These are phyloP conservation scores for Calliscelio sp. DNA, from an alignment of 2,888 invertebrate species.

Conservation along the genomic window DNA sequence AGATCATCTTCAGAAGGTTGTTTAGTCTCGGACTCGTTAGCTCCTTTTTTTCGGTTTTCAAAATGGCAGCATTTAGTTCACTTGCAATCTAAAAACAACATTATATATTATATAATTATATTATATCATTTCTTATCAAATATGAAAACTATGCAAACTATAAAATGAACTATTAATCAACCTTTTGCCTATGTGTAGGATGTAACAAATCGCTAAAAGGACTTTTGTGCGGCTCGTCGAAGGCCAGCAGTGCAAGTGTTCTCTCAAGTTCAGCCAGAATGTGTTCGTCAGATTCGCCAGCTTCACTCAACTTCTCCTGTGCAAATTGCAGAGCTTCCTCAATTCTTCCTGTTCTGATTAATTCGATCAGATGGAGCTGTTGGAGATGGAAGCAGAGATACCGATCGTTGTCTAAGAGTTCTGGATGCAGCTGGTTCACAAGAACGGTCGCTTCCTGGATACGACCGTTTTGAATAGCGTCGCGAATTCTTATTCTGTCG, in stretches of 20 bases:
- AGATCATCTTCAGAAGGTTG: constrained; percentile 95
- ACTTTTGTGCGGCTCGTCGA: constrained; percentile 97
- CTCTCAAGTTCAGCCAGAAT: constrained; percentile 93
- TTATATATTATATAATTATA: constrained; percentile 5
- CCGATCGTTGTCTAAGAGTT: constrained; percentile 97
- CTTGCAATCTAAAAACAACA: constrained; percentile 92
- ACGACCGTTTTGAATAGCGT: constrained; percentile 96
- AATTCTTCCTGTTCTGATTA: constrained; percentile 93
- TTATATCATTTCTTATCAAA: neutral
- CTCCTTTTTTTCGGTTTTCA: constrained; percentile 97
- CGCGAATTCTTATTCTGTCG: constrained; percentile 96
- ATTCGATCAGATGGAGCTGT: constrained; percentile 96
- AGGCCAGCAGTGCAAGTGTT: constrained; percentile 97
- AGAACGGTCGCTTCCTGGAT: constrained; percentile 97
- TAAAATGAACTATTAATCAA: too few species aligned
- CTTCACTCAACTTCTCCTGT: constrained; percentile 95
- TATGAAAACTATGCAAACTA: too few species aligned
- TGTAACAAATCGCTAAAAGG: constrained; percentile 98
- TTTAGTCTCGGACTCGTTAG: constrained; percentile 96
- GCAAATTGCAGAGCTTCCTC: constrained; percentile 96
- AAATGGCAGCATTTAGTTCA: constrained; percentile 98
- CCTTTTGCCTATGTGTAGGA: constrained; percentile 97
- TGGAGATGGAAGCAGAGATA: constrained; percentile 97
- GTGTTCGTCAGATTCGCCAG: constrained; percentile 92
- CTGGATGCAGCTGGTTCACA: constrained; percentile 97